A percentile compares a stretch with the other conserved stretches of the same genome.
These are phyloP conservation scores for Pelochelys cantorii DNA, from an alignment of 2,797 vertebrate species.

Conservation along the genomic window DNA sequence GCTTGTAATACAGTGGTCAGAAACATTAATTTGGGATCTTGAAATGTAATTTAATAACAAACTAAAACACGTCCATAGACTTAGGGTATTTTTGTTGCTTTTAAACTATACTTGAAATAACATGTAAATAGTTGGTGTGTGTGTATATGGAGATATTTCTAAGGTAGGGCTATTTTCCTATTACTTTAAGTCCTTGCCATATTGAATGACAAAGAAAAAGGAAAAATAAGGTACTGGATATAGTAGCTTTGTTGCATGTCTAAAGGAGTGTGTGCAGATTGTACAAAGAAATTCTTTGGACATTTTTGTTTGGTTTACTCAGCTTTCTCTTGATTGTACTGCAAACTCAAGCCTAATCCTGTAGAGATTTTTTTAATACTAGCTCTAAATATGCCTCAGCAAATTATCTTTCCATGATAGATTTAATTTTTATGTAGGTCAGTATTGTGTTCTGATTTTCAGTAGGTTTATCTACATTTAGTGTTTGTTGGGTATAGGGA, in stretches of 20 bases:
- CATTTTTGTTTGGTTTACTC: background rate
- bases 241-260: background rate
- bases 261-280: background rate
- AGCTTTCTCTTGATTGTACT: background rate
- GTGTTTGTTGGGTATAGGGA: background rate
- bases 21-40: slow-evolving; percentile 39
- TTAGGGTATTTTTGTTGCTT: slow-evolving; percentile 68
- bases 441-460: background rate
- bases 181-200: slow-evolving; percentile 68
- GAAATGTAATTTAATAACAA: slow-evolving; percentile 39
- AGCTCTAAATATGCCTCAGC: background rate
- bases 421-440: background rate
- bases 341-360: background rate
- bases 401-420: background rate
- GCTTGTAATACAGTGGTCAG: slow-evolving; percentile 8
- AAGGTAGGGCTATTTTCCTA: slow-evolving; percentile 58
- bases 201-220: slow-evolving; percentile 32
- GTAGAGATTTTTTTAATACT: slow-evolving; percentile 2
- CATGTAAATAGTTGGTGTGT: slow-evolving; percentile 57
- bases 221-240: slow-evolving; percentile 23
- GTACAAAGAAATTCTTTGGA: background rate
- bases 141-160: slow-evolving; percentile 64
- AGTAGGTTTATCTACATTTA: background rate
- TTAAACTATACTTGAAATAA: slow-evolving; percentile 58
- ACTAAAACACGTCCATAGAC: slow-evolving; percentile 58